phyloP scores from a whole-genome alignment of 1,140 invertebrate genomes.

The Procambarus clarkii region DNA sequence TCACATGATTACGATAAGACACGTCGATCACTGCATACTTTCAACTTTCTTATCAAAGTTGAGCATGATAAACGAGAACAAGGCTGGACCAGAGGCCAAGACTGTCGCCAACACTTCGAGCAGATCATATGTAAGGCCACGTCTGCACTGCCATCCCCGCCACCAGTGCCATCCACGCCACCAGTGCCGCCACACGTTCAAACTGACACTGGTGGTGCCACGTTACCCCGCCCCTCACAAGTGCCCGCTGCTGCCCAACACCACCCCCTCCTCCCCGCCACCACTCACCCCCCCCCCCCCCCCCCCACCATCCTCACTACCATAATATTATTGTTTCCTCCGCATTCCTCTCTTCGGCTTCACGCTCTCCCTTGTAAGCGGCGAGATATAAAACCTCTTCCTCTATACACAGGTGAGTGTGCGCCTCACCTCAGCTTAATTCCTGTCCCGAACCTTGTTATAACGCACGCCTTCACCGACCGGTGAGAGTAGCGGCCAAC shows the following conservation, averaged over 20 bases:
- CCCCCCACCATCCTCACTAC: background rate
- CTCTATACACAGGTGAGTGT: too few relatives aligned
- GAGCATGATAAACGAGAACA: background rate
- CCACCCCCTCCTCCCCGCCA: background rate
- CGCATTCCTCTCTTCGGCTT: background rate
- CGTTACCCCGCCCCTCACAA: constrained; percentile 20
- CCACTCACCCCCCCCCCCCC: background rate
- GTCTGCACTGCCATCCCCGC: background rate
- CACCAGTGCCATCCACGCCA: background rate
- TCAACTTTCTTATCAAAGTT: background rate
- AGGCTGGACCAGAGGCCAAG: too few relatives aligned
- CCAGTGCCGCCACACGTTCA: constrained; percentile 22
- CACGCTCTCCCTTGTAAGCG: too few relatives aligned
- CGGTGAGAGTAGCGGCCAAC: too few relatives aligned
- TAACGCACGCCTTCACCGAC: too few relatives aligned
- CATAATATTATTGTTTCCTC: background rate
- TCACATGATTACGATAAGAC: background rate
- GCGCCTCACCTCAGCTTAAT: too few relatives aligned
- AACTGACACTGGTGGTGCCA: constrained; percentile 38
- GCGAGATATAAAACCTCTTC: too few relatives aligned
- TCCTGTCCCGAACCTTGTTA: too few relatives aligned
- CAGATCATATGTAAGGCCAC: too few relatives aligned
- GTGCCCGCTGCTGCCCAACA: background rate
- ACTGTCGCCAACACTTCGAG: background rate
- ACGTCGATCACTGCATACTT: background rate